Base-by-base conservation (phyloP, 2,888 invertebrate species). In the Acrocyrtus sp. region DNA sequence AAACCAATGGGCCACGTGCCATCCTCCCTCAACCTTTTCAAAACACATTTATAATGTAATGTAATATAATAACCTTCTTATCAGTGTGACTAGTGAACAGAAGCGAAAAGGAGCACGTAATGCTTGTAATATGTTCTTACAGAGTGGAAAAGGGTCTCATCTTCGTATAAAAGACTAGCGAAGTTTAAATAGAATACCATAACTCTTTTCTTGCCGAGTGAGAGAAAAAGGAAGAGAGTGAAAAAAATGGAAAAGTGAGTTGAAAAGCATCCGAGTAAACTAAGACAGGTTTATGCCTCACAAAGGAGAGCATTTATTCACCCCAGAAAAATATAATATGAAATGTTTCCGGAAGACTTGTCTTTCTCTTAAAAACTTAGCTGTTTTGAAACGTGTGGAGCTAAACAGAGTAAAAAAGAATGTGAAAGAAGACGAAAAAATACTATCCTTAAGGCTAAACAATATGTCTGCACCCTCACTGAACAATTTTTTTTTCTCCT, bases 1-100 rank as follows among this genome's bases (percentile, higher is more conserved):
- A 19, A 56, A 56, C 56, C 65, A 56, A 56, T 56, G 65, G 63
- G 65, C 65, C 65, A 65, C 65, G 65, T 65, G 65, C 65, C 65
- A 65, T 56, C 39, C 54, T 15, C 48, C 48, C 56, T 12, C 65
- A 56, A 39, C 65, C 56, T 47, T 47, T 65, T 65, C 12, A n/a
- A 61, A n/a, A 51, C 51, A 19, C 54, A 63, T 53, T 43, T 41
- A 54, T 27, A 45, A 56, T 56, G n/a, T 45, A 63, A 63, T 63
- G n/a, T 43, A 34, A 34, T 34, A 10, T 29, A 65, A 45, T 43
- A 43, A 17, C 34, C 29, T 54, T 27, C 43, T 65, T 53, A 62
- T 53, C 62, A 41, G 26, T 8, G n/a, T n/a, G 24, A 48, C 22
- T 50, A 27, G 34, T 56, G 39, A 54, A 12, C 34, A 34, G 34